These are phyloP conservation scores for Drosophila tropicalis DNA, from an alignment of 1,140 invertebrate species.

Conservation along the genomic window DNA sequence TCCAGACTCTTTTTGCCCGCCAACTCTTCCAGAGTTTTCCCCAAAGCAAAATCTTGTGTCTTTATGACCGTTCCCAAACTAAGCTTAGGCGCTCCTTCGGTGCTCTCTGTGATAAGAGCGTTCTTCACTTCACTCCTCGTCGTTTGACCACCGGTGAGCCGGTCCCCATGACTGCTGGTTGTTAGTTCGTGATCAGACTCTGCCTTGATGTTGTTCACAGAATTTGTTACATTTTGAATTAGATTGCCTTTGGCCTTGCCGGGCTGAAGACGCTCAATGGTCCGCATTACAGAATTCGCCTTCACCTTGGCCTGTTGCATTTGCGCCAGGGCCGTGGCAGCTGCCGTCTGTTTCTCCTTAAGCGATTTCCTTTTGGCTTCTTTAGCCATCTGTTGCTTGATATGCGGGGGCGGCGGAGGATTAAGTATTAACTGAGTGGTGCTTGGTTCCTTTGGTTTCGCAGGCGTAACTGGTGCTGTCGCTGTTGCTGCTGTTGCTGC, in stretches of 20 bases:
- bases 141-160: slow-evolving; percentile 63
- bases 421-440: slow-evolving; percentile 69
- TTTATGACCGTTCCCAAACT: slow-evolving; percentile 91
- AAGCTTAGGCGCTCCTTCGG: slow-evolving; percentile 89
- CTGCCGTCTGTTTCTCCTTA: slow-evolving; percentile 70
- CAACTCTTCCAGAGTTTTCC: slow-evolving; percentile 85
- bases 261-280: slow-evolving; percentile 91
- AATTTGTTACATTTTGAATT: slow-evolving; percentile 84
- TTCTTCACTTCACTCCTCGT: slow-evolving; percentile 83
- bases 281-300: slow-evolving; percentile 89
- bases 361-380: slow-evolving; percentile 76
- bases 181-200: slow-evolving; percentile 59
- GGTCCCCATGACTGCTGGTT: slow-evolving; percentile 61
- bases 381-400: slow-evolving; percentile 78
- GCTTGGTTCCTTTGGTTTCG: slow-evolving; percentile 83
- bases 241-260: slow-evolving; percentile 93
- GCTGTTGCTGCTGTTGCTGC: slow-evolving; percentile 18
- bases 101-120: slow-evolving; percentile 84
- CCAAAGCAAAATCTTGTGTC: slow-evolving; percentile 86
- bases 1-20: slow-evolving; percentile 81
- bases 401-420: slow-evolving; percentile 78
- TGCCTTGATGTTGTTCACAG: slow-evolving; percentile 59
- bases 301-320: slow-evolving; percentile 83
- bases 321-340: slow-evolving; percentile 56
- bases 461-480: slow-evolving; percentile 75